Conservation (phyloP, 2,113 vertebrate species). For the Axis porcinus region DNA sequence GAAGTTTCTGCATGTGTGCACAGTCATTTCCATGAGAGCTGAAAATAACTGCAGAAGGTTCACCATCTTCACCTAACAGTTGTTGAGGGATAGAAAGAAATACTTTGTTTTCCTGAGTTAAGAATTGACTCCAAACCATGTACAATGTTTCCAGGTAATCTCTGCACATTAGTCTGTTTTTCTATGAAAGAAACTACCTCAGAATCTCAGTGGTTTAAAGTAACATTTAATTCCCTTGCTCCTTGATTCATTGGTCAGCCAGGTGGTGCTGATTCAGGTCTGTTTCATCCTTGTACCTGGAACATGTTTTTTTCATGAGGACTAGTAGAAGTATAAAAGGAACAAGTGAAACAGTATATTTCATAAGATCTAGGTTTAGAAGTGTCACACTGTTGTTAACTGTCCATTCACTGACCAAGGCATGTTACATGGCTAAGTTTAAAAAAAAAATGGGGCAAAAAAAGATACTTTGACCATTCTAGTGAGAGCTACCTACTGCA, state of each 20-base stretch:
- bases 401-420: not conserved
- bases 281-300: not conserved
- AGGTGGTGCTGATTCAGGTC: not conserved
- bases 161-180: not conserved
- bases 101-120: not conserved
- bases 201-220: not conserved
- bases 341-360: not conserved
- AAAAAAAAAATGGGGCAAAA: not conserved
- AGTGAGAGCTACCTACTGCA: not conserved
- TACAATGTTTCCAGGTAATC: not conserved
- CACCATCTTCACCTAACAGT: not conserved
- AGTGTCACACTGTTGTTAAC: not conserved
- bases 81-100: not conserved
- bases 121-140: not conserved
- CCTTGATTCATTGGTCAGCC: not conserved
- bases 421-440: not conserved
- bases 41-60: not conserved
- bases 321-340: not conserved
- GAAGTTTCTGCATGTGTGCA: not conserved
- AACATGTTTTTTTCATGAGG: not conserved
- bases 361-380: not conserved
- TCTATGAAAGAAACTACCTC: not conserved
- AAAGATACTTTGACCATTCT: not conserved
- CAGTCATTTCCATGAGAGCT: not conserved
- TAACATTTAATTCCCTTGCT: not conserved